phyloP scores from a whole-genome alignment of 1,140 invertebrate species.

The Charaxes varanes region DNA sequence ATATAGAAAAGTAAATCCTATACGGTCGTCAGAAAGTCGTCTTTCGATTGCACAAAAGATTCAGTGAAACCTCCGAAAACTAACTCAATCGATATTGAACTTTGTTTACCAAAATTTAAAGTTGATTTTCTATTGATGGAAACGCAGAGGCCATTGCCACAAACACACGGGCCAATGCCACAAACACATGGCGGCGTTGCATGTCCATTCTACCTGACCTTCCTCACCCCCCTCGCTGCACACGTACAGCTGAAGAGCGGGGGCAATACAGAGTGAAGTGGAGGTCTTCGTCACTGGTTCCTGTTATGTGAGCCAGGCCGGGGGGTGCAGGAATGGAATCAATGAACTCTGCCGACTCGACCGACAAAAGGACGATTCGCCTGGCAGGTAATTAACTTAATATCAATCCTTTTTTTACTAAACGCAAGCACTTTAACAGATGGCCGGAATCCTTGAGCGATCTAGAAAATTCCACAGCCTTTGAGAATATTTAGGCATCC shows the following conservation, averaged over 20 bases:
- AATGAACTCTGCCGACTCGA: conserved; percentile 60
- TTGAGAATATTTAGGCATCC: too few species aligned
- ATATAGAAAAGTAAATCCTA: conserved; percentile 14
- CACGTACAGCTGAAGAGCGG: conserved; percentile 5
- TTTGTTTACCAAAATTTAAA: conserved; percentile 7
- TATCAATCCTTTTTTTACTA: conserved; percentile 57
- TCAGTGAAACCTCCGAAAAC: conserved; percentile 25
- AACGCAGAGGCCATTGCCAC: conserved; percentile 46
- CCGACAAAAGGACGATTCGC: conserved; percentile 67
- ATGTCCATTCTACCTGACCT: conserved; percentile 35
- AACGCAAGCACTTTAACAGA: conserved; percentile 20
- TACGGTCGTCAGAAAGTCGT: conserved; percentile 8
- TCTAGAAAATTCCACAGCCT: too few species aligned
- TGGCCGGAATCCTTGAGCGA: too few species aligned
- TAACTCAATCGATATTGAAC: conserved; percentile 4
- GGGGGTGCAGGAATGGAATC: conserved; percentile 60
- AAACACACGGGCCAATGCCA: conserved; percentile 47
- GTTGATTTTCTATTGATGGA: conserved; percentile 29
- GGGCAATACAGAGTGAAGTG: conserved; percentile 13
- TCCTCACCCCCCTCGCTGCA: conserved; percentile 20
- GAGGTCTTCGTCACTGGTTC: conserved; percentile 34
- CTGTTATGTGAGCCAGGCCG: conserved; percentile 41
- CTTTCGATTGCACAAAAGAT: conserved; percentile 12
- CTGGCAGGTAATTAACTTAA: conserved; percentile 67
- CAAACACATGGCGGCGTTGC: conserved; percentile 59